These are phyloP conservation scores for Mus caroli DNA, from an alignment of 2,797 vertebrate species.

Conservation along the genomic window DNA sequence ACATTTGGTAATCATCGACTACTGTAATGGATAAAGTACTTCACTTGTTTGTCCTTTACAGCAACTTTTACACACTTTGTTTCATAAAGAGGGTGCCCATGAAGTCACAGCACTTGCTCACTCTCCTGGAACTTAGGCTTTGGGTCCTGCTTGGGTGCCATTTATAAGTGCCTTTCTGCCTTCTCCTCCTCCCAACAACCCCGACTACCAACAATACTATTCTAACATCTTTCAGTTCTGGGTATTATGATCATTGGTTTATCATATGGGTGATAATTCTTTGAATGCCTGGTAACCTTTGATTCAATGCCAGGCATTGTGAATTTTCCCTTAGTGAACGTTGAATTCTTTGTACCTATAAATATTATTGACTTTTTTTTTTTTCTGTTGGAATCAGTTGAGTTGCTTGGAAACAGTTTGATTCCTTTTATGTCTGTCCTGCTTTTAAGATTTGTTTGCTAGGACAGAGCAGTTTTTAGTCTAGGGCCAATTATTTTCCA, in stretches of 20 bases:
- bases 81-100: not conserved
- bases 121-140: not conserved
- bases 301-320: not conserved
- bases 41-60: not conserved
- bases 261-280: not conserved
- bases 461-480: not conserved
- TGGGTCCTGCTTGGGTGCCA: not conserved
- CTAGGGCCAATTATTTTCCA: not conserved
- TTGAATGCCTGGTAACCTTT: conserved; percentile 27
- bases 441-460: conserved; percentile 52
- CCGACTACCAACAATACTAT: not conserved
- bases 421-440: not conserved
- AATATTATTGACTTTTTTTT: conserved; percentile 10
- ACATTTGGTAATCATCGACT: conserved; percentile 97
- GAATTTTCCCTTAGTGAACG: not conserved
- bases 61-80: not conserved
- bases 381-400: not conserved
- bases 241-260: not conserved
- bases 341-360: conserved; percentile 1
- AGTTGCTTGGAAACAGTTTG: conserved; percentile 1
- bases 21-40: not conserved
- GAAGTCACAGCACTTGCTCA: not conserved
- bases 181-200: not conserved
- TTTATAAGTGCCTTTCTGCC: not conserved
- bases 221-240: not conserved